A percentile compares a stretch with the other conserved stretches of the same genome.
phyloP scores from a whole-genome alignment of 2,888 invertebrate species.

The Netelia inedita region DNA sequence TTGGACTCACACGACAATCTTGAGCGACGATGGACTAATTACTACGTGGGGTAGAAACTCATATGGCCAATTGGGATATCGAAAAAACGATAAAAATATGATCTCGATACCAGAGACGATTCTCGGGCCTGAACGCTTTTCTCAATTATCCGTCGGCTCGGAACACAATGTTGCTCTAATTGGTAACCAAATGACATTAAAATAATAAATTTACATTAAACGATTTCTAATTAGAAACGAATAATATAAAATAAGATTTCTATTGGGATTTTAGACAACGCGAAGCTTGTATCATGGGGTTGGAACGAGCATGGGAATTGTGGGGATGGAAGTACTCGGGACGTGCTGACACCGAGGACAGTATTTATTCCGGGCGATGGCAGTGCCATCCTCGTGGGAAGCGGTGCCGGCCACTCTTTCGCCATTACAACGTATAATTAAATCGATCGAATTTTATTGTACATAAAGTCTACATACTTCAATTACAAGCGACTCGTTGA shows the following conservation, averaged over 20 bases:
- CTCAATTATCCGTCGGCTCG: slow-evolving; percentile 90
- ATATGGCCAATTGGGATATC: slow-evolving; percentile 91
- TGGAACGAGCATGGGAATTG: slow-evolving; percentile 97
- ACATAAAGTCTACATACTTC: slow-evolving; percentile 30
- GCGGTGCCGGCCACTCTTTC: slow-evolving; percentile 84
- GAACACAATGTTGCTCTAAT: slow-evolving; percentile 91
- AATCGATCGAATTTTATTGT: slow-evolving; percentile 17
- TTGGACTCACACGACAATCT: slow-evolving; percentile 92
- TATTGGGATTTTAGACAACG: slow-evolving; percentile 86
- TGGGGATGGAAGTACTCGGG: slow-evolving; percentile 87
- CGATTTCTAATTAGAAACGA: slow-evolving; percentile 4
- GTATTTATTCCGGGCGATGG: slow-evolving; percentile 76
- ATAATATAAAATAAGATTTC: neutral
- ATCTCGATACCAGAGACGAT: slow-evolving; percentile 70
- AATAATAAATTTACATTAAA: neutral
- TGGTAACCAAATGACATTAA: slow-evolving; percentile 73
- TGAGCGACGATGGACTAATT: slow-evolving; percentile 88
- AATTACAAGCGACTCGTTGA: neutral
- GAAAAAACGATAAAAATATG: slow-evolving; percentile 79
- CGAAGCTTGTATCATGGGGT: slow-evolving; percentile 92
- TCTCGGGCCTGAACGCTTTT: slow-evolving; percentile 84
- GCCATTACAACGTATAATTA: slow-evolving; percentile 76
- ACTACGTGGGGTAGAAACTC: slow-evolving; percentile 93
- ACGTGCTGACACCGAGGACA: slow-evolving; percentile 85
- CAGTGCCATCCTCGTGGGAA: slow-evolving; percentile 77